Conservation (phyloP, 2,888 invertebrate species). For the Synanthedon formicaeformis region DNA sequence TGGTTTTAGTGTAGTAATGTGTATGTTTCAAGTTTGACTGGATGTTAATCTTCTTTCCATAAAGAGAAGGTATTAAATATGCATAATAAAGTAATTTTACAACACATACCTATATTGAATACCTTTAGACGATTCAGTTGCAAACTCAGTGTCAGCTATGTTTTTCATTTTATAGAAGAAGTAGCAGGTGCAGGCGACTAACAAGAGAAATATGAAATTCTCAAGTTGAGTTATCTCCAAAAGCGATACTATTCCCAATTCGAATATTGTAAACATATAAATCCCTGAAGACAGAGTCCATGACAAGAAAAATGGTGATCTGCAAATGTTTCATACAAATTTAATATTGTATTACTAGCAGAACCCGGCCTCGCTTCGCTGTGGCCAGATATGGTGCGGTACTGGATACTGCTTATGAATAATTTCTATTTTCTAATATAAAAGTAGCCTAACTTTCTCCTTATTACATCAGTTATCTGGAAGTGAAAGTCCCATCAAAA, state of each 20-base stretch:
- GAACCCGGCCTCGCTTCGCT: too few species aligned
- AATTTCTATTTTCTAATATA: too few species aligned
- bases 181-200: constrained; percentile 43
- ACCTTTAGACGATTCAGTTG: constrained; percentile 50
- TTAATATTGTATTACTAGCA: too few species aligned
- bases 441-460: not conserved
- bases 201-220: constrained; percentile 48
- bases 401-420: too few species aligned
- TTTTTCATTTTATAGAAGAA: constrained; percentile 59
- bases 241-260: constrained; percentile 76
- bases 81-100: not conserved
- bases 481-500: too few species aligned
- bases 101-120: constrained; percentile 54
- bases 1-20: too few species aligned
- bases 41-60: too few species aligned
- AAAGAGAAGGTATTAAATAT: not conserved
- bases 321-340: constrained; percentile 19
- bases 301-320: constrained; percentile 80
- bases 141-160: constrained; percentile 50
- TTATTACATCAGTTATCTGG: too few species aligned
- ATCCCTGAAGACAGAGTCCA: constrained; percentile 79
- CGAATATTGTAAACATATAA: constrained; percentile 77
- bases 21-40: too few species aligned
- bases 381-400: too few species aligned
- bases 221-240: constrained; percentile 73